Percentiles rank a stretch among this genome's conserved stretches.
Evolutionary conservation across 1,140 invertebrate species (phyloP).

Genomic region (Drosophila triauraria): DNA sequence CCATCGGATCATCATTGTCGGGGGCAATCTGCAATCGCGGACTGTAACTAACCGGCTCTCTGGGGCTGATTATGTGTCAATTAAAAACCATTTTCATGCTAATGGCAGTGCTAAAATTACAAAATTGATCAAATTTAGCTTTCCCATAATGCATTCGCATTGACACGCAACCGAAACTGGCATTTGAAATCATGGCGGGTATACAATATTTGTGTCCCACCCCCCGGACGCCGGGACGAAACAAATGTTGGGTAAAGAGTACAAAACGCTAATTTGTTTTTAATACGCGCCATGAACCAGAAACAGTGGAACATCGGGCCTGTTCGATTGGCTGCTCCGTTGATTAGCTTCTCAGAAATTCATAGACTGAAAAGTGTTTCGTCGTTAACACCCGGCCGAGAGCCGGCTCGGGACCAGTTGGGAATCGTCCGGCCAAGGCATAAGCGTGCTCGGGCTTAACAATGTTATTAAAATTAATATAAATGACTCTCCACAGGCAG

Average conservation of each 20-base stretch:
- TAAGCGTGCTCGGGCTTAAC: conserved; percentile 60
- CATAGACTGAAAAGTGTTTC: conserved; percentile 76
- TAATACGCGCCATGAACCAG: conserved; percentile 60
- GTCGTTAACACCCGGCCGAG: conserved; percentile 68
- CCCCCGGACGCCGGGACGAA: conserved; percentile 22
- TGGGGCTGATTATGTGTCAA: conserved; percentile 69
- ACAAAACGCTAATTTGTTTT: conserved; percentile 79
- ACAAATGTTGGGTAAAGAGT: conserved; percentile 18
- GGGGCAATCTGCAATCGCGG: conserved; percentile 33
- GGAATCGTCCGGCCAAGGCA: conserved; percentile 4
- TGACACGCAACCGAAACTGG: conserved; percentile 46
- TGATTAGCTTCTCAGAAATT: conserved; percentile 75
- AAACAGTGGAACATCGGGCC: conserved; percentile 2
- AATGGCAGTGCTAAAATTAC: conserved; percentile 60
- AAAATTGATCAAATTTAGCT: conserved; percentile 36
- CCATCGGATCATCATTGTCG: conserved; percentile 16
- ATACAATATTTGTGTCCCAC: conserved; percentile 5
- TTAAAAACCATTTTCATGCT: conserved; percentile 73
- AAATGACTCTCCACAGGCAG: conserved; percentile 66
- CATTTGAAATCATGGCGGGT: conserved; percentile 16
- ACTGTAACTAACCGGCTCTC: conserved; percentile 59
- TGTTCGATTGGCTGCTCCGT: conserved; percentile 25
- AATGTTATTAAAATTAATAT: conserved; percentile 84
- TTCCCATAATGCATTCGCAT: conserved; percentile 38
- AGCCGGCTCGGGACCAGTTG: conserved; percentile 2